Conservation (phyloP, 2,113 vertebrate genomes). For the Microcebus jonahi region DNA sequence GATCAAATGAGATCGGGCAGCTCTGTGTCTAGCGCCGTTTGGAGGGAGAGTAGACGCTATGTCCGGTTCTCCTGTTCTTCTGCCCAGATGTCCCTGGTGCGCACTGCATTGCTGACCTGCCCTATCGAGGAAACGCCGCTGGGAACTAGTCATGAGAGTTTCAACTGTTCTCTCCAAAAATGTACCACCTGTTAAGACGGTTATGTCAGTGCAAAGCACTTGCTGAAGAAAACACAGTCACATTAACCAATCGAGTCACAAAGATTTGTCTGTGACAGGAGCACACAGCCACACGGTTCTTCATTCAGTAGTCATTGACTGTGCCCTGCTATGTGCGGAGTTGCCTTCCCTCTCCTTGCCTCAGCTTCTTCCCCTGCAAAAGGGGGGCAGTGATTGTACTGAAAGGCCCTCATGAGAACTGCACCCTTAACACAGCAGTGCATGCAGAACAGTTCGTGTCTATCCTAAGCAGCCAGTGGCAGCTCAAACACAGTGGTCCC, state of each 20-base stretch:
- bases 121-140: background rate
- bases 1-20: background rate
- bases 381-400: background rate
- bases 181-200: background rate
- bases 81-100: background rate
- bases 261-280: background rate
- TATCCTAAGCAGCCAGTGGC: background rate
- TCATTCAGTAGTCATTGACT: accelerated
- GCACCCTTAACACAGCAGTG: background rate
- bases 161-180: background rate
- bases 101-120: accelerated
- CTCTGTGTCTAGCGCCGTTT: background rate
- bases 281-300: background rate
- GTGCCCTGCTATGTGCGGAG: accelerated
- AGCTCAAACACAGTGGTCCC: background rate
- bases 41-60: accelerated
- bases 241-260: background rate
- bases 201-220: background rate
- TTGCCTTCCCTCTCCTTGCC: background rate
- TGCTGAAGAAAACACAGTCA: background rate
- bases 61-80: background rate
- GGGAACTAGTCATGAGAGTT: background rate
- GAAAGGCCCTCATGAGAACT: background rate
- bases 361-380: background rate
- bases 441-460: too few species aligned